Evolutionary conservation across 2,113 vertebrate genomes (phyloP), one percentile per base, ranked within the genome.

Genomic region (Sinocyclocheilus anshuiensis): DNA sequence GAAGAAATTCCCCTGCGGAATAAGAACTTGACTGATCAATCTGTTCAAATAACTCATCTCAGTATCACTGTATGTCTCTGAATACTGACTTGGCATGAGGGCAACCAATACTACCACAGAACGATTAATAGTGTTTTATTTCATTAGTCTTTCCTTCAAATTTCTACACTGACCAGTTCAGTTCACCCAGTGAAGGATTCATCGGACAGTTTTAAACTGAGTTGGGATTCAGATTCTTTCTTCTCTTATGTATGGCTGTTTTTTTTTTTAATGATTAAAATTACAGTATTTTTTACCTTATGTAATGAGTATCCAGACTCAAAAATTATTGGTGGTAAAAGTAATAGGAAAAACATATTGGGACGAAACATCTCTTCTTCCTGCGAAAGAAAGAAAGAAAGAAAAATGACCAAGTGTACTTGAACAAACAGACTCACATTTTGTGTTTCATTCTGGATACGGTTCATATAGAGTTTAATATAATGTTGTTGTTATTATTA

Each of bases 301-400:
- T 99, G 98, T 75, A 99, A 92, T 1, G 98, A 99, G 90, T 99
- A 99, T 85, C 98, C 98, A 0, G 98, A 99, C 89, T 99, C 98
- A 94, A 99, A 99, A 94, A 99, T 99, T 87, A 99, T 99, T 20
- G 98, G 98, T 1, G 98, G 98, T 82, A 99, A 96, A 79, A 99
- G 94, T 88, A 99, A 94, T 69, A 99, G 96, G 92, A 99, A 99
- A 94, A 99, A 99, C 98, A 99, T 99, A 92, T 99, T 99, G 87
- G 98, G 98, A 36, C 97, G 96, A 94, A 99, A 99, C 98, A 99
- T 99, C 91, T 99, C 98, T 92, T 99, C 98, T 90, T 99, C 98
- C 98, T 99, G 92, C 90, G 50, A 92, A 20, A 92, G 15, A 92
- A 89, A 84, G 48, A 50, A 50, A 50, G 50, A 53, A 53, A 48